Evolutionary conservation across 2,888 invertebrate genomes (phyloP).

Genomic region (Pediacus dermestoides): DNA sequence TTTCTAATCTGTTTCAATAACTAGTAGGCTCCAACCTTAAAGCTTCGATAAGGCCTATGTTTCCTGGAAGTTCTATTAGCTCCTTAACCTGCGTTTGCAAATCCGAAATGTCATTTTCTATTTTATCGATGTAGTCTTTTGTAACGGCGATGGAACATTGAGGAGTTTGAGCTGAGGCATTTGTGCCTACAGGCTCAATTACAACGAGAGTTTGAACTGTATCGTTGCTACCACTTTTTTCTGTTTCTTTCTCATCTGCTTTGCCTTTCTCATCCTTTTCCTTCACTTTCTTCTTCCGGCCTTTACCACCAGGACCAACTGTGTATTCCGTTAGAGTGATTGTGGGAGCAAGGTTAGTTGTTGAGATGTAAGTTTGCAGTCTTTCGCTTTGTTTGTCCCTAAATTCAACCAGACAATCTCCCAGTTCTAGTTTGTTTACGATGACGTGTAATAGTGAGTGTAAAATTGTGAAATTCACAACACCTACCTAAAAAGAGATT

Average conservation of each 20-base stretch:
- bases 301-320: constrained; percentile 32
- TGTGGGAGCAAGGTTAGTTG: constrained; percentile 39
- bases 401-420: constrained; percentile 59
- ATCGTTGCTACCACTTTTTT: constrained; percentile 21
- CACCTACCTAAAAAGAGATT: constrained; percentile 55
- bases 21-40: constrained; percentile 35
- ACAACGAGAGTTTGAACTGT: constrained; percentile 27
- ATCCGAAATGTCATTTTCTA: constrained; percentile 46
- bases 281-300: constrained; percentile 7
- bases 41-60: constrained; percentile 49
- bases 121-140: constrained; percentile 38
- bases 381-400: constrained; percentile 54
- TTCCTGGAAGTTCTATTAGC: constrained; percentile 47
- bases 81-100: constrained; percentile 45
- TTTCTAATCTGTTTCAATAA: too few relatives aligned
- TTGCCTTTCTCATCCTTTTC: constrained; percentile 29
- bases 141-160: constrained; percentile 39
- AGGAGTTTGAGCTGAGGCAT: constrained; percentile 13
- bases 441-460: constrained; percentile 70
- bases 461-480: constrained; percentile 72
- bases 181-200: constrained; percentile 20
- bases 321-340: constrained; percentile 45
- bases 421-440: constrained; percentile 57
- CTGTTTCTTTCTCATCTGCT: constrained; percentile 27
- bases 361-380: constrained; percentile 49